Conservation (phyloP, 2,888 invertebrate genomes). For the Julus scandinavius region DNA sequence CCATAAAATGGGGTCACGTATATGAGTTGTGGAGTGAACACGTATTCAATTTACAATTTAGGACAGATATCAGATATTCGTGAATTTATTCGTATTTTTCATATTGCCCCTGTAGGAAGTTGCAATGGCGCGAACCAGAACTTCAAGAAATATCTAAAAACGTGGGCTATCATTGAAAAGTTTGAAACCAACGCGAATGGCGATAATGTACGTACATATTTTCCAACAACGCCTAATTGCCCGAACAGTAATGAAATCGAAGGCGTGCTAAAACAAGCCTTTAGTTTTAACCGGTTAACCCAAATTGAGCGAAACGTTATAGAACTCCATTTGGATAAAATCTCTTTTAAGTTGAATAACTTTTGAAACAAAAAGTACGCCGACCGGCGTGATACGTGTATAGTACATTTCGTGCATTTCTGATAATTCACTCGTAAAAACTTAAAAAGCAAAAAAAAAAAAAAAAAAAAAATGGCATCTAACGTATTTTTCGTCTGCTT, state of each 20-base stretch:
- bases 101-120: neutral
- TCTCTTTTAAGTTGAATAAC: neutral
- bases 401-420: neutral
- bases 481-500: neutral
- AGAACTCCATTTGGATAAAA: conserved; percentile 22
- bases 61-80: conserved; percentile 35
- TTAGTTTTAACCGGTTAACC: conserved; percentile 5
- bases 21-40: neutral
- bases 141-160: neutral
- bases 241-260: neutral
- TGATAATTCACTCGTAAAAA: neutral
- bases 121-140: neutral
- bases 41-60: conserved; percentile 9
- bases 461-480: neutral
- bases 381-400: neutral
- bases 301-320: neutral
- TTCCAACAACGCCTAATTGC: neutral
- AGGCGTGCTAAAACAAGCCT: conserved; percentile 32
- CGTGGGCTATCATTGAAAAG: neutral
- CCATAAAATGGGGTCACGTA: neutral
- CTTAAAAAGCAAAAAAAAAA: neutral
- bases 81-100: neutral
- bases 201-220: neutral
- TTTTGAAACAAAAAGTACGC: neutral
- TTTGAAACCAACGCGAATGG: neutral